A percentile compares a stretch with the other conserved stretches of the same genome.
phyloP scores from a whole-genome alignment of 2,888 invertebrate genomes.

The Dryobotodes eremita region DNA sequence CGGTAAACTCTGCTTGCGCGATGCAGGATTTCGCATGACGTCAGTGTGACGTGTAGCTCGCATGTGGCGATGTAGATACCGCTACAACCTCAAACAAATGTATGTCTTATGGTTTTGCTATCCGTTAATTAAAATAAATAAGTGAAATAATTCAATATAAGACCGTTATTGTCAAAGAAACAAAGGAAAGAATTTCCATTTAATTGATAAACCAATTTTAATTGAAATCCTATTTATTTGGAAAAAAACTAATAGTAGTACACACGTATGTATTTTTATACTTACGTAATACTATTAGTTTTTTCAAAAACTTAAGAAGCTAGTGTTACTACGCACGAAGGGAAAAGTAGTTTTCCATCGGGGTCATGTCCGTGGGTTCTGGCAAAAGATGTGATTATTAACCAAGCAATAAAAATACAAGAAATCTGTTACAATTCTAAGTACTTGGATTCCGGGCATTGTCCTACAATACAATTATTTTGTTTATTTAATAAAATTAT shows the following conservation, averaged over 20 bases:
- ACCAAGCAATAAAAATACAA: background rate
- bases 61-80: no score
- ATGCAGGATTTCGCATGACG: no score
- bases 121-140: background rate
- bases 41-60: no score
- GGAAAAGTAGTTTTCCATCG: background rate
- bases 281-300: background rate
- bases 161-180: background rate
- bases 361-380: background rate
- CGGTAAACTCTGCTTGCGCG: no score
- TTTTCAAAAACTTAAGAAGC: background rate
- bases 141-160: background rate
- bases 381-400: background rate
- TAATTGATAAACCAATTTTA: background rate
- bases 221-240: background rate
- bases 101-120: background rate
- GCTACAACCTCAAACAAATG: background rate
- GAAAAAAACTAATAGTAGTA: no score
- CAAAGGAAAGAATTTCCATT: background rate
- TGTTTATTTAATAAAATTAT: background rate
- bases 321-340: background rate
- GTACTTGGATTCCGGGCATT: slow-evolving; percentile 2
- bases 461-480: background rate
- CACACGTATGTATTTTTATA: background rate
- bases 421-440: background rate